phyloP scores from a whole-genome alignment of 2,797 vertebrate species.

The Amblyraja radiata region DNA sequence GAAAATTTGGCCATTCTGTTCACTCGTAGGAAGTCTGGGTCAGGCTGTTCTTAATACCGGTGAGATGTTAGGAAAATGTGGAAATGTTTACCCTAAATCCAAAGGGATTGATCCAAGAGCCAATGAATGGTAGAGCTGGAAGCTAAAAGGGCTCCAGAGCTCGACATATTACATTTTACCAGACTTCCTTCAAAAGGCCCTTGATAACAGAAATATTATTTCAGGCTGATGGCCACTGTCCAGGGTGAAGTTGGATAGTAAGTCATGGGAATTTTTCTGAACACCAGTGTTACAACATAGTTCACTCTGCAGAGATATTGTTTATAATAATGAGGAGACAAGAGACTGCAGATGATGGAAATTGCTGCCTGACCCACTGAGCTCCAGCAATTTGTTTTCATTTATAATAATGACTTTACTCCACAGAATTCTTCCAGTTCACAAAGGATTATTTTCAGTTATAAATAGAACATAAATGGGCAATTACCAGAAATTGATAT shows the following conservation, averaged over 20 bases:
- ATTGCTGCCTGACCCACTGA: too few species aligned
- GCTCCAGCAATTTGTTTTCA: not conserved
- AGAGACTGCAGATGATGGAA: too few species aligned
- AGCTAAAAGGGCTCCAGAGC: constrained; percentile 5
- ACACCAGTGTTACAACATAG: not conserved
- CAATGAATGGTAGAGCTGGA: constrained; percentile 11
- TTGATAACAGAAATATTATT: constrained; percentile 32
- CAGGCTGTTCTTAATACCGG: not conserved
- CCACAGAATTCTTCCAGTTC: not conserved
- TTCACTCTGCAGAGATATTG: constrained; percentile 25
- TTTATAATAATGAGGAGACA: not conserved
- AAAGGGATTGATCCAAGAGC: not conserved
- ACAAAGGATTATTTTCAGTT: not conserved
- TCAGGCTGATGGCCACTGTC: constrained; percentile 9
- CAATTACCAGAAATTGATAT: not conserved
- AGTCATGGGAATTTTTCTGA: constrained; percentile 12
- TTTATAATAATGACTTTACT: not conserved
- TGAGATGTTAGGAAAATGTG: constrained; percentile 27
- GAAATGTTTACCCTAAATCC: constrained; percentile 16
- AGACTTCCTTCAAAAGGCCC: constrained; percentile 27
- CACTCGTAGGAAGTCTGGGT: not conserved
- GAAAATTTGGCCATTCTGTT: not conserved
- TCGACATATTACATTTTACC: not conserved
- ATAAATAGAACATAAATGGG: not conserved
- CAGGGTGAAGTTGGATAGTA: not conserved